Conservation (phyloP, 2,888 invertebrate species). For the Clitarchus hookeri region DNA sequence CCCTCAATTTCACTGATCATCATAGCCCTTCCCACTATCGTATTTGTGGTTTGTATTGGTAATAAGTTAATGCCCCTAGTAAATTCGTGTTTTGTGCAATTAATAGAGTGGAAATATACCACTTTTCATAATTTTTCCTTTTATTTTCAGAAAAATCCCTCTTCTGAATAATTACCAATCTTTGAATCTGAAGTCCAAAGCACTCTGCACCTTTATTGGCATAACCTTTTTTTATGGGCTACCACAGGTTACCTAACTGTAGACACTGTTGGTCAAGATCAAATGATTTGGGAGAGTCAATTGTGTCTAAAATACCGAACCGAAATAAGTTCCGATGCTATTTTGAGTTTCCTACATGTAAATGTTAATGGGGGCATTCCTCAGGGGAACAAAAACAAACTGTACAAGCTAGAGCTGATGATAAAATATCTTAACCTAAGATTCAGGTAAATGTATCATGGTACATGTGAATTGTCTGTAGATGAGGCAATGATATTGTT, state of each 20-base stretch:
- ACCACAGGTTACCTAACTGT: constrained; percentile 28
- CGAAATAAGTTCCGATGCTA: constrained; percentile 25
- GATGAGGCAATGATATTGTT: constrained; percentile 34
- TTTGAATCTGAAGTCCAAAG: background rate
- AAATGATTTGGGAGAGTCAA: constrained; percentile 24
- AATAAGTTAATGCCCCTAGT: too few relatives aligned
- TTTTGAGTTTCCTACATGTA: constrained; percentile 31
- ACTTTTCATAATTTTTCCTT: too few relatives aligned
- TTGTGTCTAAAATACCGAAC: constrained; percentile 28
- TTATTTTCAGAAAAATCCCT: too few relatives aligned
- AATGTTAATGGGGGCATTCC: constrained; percentile 35
- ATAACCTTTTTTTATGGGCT: constrained; percentile 37
- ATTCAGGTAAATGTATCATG: constrained; percentile 35
- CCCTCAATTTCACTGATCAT: too few relatives aligned
- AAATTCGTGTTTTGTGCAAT: too few relatives aligned
- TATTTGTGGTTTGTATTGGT: too few relatives aligned
- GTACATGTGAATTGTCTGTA: constrained; percentile 29
- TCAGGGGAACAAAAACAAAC: constrained; percentile 30
- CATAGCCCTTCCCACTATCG: too few relatives aligned
- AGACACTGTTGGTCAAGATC: constrained; percentile 28
- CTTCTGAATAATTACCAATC: too few relatives aligned
- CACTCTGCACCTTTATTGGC: constrained; percentile 26
- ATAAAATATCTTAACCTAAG: constrained; percentile 28
- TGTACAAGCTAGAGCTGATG: constrained; percentile 34
- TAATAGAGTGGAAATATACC: too few relatives aligned